Conservation (phyloP, 2,888 invertebrate genomes). For the Mystacides longicornis region DNA sequence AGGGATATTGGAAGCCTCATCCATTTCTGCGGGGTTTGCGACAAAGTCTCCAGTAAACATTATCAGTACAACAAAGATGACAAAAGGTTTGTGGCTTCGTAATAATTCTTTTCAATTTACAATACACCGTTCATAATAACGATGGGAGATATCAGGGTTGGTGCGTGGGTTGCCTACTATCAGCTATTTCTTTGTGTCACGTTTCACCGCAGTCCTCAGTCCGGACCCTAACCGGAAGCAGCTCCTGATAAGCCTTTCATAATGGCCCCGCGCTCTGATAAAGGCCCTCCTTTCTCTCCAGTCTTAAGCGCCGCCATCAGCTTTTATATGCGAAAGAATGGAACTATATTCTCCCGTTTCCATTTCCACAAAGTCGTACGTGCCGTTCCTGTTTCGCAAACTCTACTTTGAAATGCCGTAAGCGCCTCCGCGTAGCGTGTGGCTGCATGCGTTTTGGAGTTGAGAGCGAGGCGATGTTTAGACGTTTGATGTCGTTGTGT, state of each 20-base stretch:
- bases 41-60: no score
- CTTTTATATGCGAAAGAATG: constrained; percentile 27
- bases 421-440: constrained; percentile 35
- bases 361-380: constrained; percentile 14
- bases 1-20: no score
- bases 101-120: background rate
- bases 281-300: constrained; percentile 49
- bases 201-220: constrained; percentile 8
- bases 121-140: background rate
- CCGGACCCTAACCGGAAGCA: constrained; percentile 27
- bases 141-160: constrained; percentile 10
- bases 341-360: constrained; percentile 24
- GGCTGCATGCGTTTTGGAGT: constrained; percentile 24
- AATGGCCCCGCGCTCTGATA: constrained; percentile 45
- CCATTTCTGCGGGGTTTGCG: no score
- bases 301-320: constrained; percentile 30
- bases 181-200: constrained; percentile 15
- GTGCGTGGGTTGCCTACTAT: no score
- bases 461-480: constrained; percentile 11
- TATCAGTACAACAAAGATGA: no score
- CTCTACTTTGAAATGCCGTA: constrained; percentile 9
- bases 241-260: constrained; percentile 46
- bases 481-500: constrained; percentile 17
- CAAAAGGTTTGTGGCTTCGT: background rate
- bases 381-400: constrained; percentile 33